A percentile compares a stretch with the other conserved stretches of the same genome.
Conservation (phyloP, 2,888 invertebrate species). For the Sarcophaga rosellei region DNA sequence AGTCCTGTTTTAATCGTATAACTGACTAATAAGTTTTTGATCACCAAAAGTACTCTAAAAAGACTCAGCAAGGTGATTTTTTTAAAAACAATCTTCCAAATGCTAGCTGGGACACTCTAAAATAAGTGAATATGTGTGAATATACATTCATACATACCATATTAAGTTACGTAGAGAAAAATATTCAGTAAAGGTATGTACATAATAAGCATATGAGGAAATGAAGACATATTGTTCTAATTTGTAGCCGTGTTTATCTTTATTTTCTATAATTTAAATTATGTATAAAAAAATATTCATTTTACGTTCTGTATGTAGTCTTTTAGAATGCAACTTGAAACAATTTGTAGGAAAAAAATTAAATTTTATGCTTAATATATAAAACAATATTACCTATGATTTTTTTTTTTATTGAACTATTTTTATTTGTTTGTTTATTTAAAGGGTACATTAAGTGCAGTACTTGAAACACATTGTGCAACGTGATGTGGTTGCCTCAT, state of each 20-base stretch:
- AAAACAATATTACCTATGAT: no score
- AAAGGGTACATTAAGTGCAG: background rate
- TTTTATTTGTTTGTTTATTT: constrained; percentile 1
- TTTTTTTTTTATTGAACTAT: background rate
- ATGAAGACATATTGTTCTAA: constrained; percentile 58
- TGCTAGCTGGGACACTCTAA: no score
- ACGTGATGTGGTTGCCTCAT: constrained; percentile 62
- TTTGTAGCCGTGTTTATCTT: constrained; percentile 38
- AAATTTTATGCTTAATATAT: background rate
- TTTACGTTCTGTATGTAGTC: background rate
- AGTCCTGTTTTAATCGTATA: no score
- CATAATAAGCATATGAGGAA: constrained; percentile 11
- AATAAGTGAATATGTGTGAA: no score
- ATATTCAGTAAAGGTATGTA: background rate
- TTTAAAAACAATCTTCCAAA: no score
- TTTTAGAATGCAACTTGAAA: background rate
- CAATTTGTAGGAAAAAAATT: background rate
- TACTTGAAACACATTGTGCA: constrained; percentile 16
- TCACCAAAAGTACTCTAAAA: no score
- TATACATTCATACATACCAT: no score
- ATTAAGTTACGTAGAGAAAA: background rate
- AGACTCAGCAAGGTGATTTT: no score
- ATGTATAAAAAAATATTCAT: background rate
- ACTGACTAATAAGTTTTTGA: no score
- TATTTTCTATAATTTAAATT: background rate